These are phyloP conservation scores for Rhopalosiphum nymphaeae DNA, from an alignment of 2,888 invertebrate species.

Conservation along the genomic window DNA sequence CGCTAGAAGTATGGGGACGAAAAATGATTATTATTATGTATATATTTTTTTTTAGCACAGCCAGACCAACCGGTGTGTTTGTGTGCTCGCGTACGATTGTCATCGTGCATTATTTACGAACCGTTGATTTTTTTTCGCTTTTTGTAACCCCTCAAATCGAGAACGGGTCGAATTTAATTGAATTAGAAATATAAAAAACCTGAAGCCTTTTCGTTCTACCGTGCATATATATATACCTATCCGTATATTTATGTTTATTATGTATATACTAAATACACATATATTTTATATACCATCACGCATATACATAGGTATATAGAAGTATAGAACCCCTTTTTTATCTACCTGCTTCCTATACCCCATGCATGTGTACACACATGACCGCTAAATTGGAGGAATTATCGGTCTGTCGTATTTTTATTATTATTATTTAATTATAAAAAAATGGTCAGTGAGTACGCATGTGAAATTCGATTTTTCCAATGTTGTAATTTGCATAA, in stretches of 20 bases:
- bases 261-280: neutral
- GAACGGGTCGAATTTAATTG: conserved; percentile 57
- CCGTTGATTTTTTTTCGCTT: conserved; percentile 58
- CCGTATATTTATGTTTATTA: conserved; percentile 4
- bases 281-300: neutral
- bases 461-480: conserved; percentile 27
- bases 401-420: conserved; percentile 40
- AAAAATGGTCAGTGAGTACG: conserved; percentile 1
- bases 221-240: neutral
- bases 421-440: conserved; percentile 59
- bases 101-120: conserved; percentile 61
- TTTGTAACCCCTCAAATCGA: conserved; percentile 49
- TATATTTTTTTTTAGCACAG: conserved; percentile 12
- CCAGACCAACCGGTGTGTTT: conserved; percentile 46
- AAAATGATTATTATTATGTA: conserved; percentile 17
- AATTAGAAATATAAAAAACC: conserved; percentile 56
- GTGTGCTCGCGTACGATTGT: conserved; percentile 4
- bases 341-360: conserved; percentile 43
- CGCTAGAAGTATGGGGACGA: neutral
- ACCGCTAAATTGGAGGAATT: conserved; percentile 57
- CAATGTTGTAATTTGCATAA: conserved; percentile 40
- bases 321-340: conserved; percentile 23
- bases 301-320: neutral
- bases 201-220: conserved; percentile 37
- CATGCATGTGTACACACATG: conserved; percentile 32